Percentiles rank a stretch among this genome's conserved stretches.
Conservation (phyloP, 2,888 invertebrate species). For the Metopia argyrocephala region DNA sequence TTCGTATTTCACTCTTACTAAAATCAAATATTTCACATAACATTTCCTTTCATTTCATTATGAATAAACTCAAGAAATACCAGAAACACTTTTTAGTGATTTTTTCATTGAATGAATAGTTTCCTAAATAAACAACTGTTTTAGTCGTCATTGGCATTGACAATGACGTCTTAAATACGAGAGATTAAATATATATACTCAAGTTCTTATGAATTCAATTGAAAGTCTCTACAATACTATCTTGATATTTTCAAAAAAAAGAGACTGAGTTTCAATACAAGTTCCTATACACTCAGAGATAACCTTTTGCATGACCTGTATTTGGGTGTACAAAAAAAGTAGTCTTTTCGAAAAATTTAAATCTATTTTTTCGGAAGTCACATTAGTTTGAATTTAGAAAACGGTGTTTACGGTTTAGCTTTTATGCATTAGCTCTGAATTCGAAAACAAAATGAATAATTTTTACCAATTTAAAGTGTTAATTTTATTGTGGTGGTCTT, state of each 20-base stretch:
- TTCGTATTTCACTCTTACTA: no score
- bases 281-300: constrained; percentile 35
- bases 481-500: not conserved
- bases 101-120: not conserved
- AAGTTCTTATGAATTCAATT: no score
- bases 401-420: not conserved
- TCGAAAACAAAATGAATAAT: constrained; percentile 2
- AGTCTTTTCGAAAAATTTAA: constrained; percentile 6
- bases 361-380: constrained; percentile 30
- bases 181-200: constrained; percentile 25
- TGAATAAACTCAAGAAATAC: not conserved
- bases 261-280: not conserved
- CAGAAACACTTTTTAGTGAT: not conserved
- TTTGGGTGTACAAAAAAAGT: constrained; percentile 24
- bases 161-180: constrained; percentile 43
- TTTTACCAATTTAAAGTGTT: not conserved
- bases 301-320: constrained; percentile 49
- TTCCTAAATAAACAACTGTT: constrained; percentile 28
- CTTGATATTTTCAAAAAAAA: not conserved
- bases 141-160: constrained; percentile 48
- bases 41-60: not conserved
- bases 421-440: not conserved
- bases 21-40: not conserved
- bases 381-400: constrained; percentile 42
- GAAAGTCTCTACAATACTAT: not conserved